Percentiles rank a stretch among this genome's conserved stretches.
These are phyloP conservation scores for Philopotamus ludificatus DNA, from an alignment of 1,140 invertebrate genomes.

Conservation along the genomic window DNA sequence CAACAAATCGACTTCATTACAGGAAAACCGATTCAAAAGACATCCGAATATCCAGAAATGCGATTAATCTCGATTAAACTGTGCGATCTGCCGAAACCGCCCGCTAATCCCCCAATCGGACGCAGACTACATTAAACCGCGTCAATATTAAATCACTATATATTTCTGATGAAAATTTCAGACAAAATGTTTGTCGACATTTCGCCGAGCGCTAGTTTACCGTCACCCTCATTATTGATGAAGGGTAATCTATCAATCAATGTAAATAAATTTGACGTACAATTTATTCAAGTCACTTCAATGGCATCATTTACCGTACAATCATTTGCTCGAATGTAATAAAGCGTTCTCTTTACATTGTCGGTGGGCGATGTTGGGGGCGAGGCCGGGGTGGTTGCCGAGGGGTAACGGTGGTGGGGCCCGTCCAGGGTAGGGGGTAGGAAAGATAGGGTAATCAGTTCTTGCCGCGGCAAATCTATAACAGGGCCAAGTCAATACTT, in stretches of 20 bases:
- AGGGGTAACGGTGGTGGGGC: not conserved
- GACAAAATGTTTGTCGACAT: too few relatives aligned
- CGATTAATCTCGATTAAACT: too few relatives aligned
- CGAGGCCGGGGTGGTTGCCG: not conserved
- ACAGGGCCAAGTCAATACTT: not conserved
- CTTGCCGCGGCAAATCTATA: not conserved
- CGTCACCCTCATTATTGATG: slow-evolving; percentile 21
- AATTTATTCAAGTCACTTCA: slow-evolving; percentile 25
- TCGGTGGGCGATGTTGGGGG: too few relatives aligned
- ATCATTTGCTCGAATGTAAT: slow-evolving; percentile 9
- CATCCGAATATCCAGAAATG: too few relatives aligned
- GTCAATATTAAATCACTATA: too few relatives aligned
- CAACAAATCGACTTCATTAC: too few relatives aligned
- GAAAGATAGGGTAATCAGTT: slow-evolving; percentile 3
- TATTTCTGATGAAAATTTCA: too few relatives aligned
- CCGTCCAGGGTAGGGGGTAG: not conserved
- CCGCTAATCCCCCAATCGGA: too few relatives aligned
- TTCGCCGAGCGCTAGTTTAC: too few relatives aligned
- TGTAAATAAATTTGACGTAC: slow-evolving; percentile 26
- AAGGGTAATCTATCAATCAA: slow-evolving; percentile 31
- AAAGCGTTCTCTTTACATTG: slow-evolving; percentile 9
- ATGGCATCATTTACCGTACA: slow-evolving; percentile 9
- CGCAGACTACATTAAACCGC: too few relatives aligned
- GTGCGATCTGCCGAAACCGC: too few relatives aligned
- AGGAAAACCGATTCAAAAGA: too few relatives aligned